Conservation (phyloP, 2,113 vertebrate genomes). For the Bostrychus sinensis region DNA sequence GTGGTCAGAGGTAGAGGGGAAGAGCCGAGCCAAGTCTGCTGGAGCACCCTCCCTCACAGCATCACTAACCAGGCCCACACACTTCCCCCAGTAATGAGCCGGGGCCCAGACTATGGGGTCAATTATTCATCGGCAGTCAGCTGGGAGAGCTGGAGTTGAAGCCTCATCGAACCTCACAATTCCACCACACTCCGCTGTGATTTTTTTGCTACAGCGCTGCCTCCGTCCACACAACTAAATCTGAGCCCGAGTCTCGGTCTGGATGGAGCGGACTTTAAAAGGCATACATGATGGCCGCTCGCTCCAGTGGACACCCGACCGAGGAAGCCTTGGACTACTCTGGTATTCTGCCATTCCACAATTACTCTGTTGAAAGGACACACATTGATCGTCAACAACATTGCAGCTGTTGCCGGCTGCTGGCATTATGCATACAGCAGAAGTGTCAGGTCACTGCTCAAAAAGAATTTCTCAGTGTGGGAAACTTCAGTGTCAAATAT, state of each 20-base stretch:
- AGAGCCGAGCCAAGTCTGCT: slow-evolving; percentile 49
- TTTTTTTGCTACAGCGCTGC: slow-evolving; percentile 53
- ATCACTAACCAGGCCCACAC: slow-evolving; percentile 75
- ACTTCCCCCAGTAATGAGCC: slow-evolving; percentile 81
- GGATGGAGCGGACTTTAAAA: slow-evolving; percentile 73
- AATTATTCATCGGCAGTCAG: slow-evolving; percentile 82
- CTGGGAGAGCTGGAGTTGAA: slow-evolving; percentile 70
- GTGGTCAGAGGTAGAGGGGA: slow-evolving; percentile 70
- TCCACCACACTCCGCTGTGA: slow-evolving; percentile 48
- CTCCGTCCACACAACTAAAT: slow-evolving; percentile 67
- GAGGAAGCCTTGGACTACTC: slow-evolving; percentile 52
- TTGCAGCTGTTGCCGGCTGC: slow-evolving; percentile 42
- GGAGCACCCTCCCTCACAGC: slow-evolving; percentile 57
- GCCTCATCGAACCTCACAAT: slow-evolving; percentile 54
- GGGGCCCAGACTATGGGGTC: slow-evolving; percentile 74
- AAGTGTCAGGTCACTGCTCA: slow-evolving; percentile 40
- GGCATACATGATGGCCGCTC: slow-evolving; percentile 69
- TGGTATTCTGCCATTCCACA: slow-evolving; percentile 62
- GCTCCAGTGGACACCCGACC: slow-evolving; percentile 46
- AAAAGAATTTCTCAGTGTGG: slow-evolving; percentile 52
- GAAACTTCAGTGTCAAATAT: slow-evolving; percentile 17
- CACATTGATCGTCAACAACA: slow-evolving; percentile 61
- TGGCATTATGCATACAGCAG: slow-evolving; percentile 47
- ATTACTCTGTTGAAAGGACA: slow-evolving; percentile 64
- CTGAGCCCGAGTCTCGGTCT: slow-evolving; percentile 62